These are phyloP conservation scores for Eciton burchellii DNA, from an alignment of 1,140 invertebrate genomes.

Conservation along the genomic window DNA sequence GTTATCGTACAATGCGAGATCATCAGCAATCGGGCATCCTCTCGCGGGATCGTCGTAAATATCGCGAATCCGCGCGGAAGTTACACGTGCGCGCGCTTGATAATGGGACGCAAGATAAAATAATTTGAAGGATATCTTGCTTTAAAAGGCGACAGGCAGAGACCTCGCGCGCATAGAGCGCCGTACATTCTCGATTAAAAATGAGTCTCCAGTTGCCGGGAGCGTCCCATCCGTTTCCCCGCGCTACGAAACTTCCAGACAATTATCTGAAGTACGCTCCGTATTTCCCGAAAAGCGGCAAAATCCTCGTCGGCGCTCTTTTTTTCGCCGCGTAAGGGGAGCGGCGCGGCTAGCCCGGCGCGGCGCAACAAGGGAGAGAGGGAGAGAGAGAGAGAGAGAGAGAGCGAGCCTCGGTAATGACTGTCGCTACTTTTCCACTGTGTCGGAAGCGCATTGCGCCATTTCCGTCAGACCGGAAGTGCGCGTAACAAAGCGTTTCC, in stretches of 20 bases:
- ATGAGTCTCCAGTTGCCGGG: conserved; percentile 19
- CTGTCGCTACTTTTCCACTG: conserved; percentile 73
- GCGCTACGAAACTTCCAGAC: conserved; percentile 35
- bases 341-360: too few relatives aligned
- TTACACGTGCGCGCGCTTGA: background rate
- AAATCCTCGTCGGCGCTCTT: conserved; percentile 26
- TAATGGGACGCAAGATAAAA: too few relatives aligned
- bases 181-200: conserved; percentile 36
- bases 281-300: conserved; percentile 37
- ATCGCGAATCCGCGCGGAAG: background rate
- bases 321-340: conserved; percentile 16
- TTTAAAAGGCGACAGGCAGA: background rate
- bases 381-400: conserved; percentile 43
- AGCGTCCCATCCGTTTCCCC: conserved; percentile 31
- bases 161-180: background rate
- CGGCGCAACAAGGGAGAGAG: conserved; percentile 15
- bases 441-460: conserved; percentile 76
- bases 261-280: conserved; percentile 48
- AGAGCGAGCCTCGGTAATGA: conserved; percentile 67
- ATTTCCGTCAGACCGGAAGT: conserved; percentile 77
- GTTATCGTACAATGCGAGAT: background rate
- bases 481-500: conserved; percentile 78
- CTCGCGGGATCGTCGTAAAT: background rate
- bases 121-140: background rate
- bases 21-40: background rate